Conservation (phyloP, 2,888 invertebrate genomes). For the Eilema depressum region DNA sequence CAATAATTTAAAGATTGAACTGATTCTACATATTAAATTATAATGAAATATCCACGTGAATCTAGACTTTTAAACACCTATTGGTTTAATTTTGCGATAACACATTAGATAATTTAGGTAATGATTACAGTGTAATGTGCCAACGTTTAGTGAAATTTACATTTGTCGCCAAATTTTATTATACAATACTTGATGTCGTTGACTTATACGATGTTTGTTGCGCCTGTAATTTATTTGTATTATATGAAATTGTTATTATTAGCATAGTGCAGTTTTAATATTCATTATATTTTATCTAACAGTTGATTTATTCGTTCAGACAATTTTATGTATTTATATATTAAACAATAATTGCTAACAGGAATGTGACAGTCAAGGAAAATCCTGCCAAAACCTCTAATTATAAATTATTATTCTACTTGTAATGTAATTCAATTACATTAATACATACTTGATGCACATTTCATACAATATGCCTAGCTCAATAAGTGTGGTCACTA, state of each 20-base stretch:
- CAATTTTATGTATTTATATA: conserved; percentile 59
- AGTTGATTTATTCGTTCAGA: conserved; percentile 71
- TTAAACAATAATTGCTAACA: conserved; percentile 65
- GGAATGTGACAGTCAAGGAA: conserved; percentile 80
- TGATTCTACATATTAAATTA: conserved; percentile 52
- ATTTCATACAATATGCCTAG: conserved; percentile 85
- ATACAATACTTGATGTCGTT: conserved; percentile 53
- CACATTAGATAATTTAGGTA: conserved; percentile 62
- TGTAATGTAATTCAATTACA: conserved; percentile 84
- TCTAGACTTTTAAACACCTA: conserved; percentile 48
- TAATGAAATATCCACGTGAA: conserved; percentile 43
- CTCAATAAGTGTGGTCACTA: conserved; percentile 86
- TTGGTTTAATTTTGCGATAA: conserved; percentile 51
- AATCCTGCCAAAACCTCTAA: conserved; percentile 83
- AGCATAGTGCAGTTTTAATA: conserved; percentile 60
- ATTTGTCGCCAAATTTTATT: conserved; percentile 62
- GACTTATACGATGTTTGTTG: conserved; percentile 63
- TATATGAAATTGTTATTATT: conserved; percentile 64
- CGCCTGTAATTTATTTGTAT: conserved; percentile 66
- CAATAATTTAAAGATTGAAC: conserved; percentile 58
- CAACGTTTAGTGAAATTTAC: conserved; percentile 73
- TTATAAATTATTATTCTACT: conserved; percentile 63
- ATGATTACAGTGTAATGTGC: conserved; percentile 67
- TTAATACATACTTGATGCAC: conserved; percentile 80
- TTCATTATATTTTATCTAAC: conserved; percentile 74